Base-by-base conservation (phyloP, 2,113 vertebrate genomes). In the Girardinichthys multiradiatus region DNA sequence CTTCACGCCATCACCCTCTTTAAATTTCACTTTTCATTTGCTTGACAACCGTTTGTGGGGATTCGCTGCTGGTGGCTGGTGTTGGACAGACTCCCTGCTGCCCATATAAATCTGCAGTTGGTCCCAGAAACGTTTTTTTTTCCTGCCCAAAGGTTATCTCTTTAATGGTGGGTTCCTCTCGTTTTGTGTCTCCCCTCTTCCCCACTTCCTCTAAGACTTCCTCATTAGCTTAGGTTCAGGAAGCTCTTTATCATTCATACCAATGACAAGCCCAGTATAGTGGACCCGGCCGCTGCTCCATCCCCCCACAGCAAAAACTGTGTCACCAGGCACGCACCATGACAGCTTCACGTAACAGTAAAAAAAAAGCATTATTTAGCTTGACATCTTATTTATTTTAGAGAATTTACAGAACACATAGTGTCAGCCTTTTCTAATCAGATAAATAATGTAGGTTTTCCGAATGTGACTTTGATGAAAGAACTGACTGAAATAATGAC, bases 161-260 rank as follows among this genome's bases (percentile, higher is more conserved):
- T 93, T 91, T 93, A 87, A 87, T 87, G 87, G 76, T 79, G 64
- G 39, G 31, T 59, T 90, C 42, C 63, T 69, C 74, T 37, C 10
- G 59, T 48, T 58, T 57, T 62, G 64, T 30, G 27, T 15, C 72
- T 65, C 70, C 67, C 69, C n/a, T 63, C 62, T 61, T 70, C 72
- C 84, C 68, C 79, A 29, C 26, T 76, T 87, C 89, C 75, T 74
- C 70, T 82, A 54, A 73, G 82, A 79, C 71, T 74, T 83, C 82
- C 91, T 94, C 90, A 92, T 93, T 93, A 94, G 90, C 81, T 91
- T 88, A 86, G 82, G 75, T 85, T 94, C 92, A 92, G 93, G 93
- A 94, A 94, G 91, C 93, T 92, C 93, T 95, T 94, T 91, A 94
- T 95, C 89, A 91, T 89, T 89, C 86, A 84, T 86, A 86, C 91